phyloP scores from a whole-genome alignment of 2,888 invertebrate genomes.

The Yponomeuta evonymella region DNA sequence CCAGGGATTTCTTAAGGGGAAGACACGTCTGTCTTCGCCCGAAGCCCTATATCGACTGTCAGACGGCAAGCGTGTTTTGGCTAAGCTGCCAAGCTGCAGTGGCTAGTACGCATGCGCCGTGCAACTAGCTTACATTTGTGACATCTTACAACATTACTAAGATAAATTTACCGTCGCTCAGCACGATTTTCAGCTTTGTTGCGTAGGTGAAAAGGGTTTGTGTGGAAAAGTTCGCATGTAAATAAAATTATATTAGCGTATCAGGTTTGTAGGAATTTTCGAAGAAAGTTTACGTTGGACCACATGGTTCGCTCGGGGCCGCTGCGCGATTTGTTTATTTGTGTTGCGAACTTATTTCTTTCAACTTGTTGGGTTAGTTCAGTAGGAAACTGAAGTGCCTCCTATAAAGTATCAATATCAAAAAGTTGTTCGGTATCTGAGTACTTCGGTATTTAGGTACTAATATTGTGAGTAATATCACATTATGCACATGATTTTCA shows the following conservation, averaged over 20 bases:
- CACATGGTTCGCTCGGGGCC: constrained; percentile 19
- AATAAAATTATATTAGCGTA: constrained; percentile 20
- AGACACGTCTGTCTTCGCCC: constrained; percentile 37
- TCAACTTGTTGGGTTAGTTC: not conserved
- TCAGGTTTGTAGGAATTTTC: constrained; percentile 16
- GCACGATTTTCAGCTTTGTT: not conserved
- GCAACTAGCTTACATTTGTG: constrained; percentile 48
- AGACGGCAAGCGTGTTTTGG: constrained; percentile 43
- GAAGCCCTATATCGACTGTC: constrained; percentile 60
- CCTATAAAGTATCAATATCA: not conserved
- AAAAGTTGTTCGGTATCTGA: not conserved
- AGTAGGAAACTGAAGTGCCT: not conserved
- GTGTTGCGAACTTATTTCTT: not conserved
- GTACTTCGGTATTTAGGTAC: not conserved
- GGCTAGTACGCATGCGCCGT: constrained; percentile 55
- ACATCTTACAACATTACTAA: constrained; percentile 35
- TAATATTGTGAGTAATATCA: not conserved
- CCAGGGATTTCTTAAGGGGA: not conserved
- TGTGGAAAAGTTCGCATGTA: not conserved
- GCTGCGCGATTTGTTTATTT: constrained; percentile 3
- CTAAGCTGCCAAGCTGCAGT: constrained; percentile 59
- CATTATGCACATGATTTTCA: not conserved
- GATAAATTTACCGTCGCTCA: constrained; percentile 18
- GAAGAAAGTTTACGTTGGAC: constrained; percentile 18
- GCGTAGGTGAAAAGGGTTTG: not conserved